phyloP scores from a whole-genome alignment of 2,113 vertebrate genomes.

The Ptilonorhynchus violaceus region DNA sequence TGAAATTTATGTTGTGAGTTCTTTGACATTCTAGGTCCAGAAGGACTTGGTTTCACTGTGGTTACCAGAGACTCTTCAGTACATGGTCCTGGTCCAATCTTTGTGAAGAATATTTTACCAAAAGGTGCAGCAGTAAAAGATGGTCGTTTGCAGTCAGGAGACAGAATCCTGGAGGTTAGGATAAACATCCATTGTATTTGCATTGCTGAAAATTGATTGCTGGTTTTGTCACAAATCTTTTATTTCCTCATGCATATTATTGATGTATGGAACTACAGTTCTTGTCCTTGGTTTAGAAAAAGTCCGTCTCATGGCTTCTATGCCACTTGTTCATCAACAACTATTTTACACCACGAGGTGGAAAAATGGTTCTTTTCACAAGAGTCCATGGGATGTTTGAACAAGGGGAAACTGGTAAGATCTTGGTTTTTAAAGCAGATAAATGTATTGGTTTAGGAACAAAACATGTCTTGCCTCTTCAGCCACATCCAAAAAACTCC shows the following conservation, averaged over 20 bases:
- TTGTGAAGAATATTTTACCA: conserved; percentile 96
- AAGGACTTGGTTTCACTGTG: conserved; percentile 96
- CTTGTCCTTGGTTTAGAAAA: neutral
- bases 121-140: conserved; percentile 95
- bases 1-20: neutral
- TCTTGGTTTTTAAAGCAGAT: neutral
- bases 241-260: neutral
- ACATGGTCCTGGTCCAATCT: conserved; percentile 91
- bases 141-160: conserved; percentile 92
- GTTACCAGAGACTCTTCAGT: conserved; percentile 96
- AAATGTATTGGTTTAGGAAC: neutral
- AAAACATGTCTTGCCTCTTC: neutral
- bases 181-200: neutral
- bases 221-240: neutral
- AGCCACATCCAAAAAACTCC: neutral
- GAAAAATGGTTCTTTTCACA: neutral
- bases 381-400: neutral
- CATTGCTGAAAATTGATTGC: neutral
- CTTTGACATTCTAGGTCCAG: conserved; percentile 76
- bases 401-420: neutral
- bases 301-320: neutral
- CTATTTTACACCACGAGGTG: rapidly evolving
- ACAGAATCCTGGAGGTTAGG: conserved; percentile 93
- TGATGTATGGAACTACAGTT: neutral
- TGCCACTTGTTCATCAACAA: neutral